These are phyloP conservation scores for Apaloderma vittatum DNA, from an alignment of 2,113 vertebrate species.

Conservation along the genomic window DNA sequence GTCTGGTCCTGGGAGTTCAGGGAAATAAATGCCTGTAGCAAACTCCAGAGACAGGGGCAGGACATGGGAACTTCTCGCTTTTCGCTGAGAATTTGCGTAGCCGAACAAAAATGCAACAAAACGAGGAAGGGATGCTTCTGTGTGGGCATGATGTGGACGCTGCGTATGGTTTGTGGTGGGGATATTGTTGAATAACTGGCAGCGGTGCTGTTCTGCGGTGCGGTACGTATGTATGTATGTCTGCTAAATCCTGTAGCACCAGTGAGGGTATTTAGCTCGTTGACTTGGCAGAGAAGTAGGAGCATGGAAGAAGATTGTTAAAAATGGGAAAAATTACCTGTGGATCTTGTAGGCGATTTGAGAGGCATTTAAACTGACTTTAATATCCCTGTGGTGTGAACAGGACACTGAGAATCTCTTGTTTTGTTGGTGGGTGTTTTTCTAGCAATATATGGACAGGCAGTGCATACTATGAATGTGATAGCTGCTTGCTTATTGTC, in stretches of 20 bases:
- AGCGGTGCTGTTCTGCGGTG: accelerated
- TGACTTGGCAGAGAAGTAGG: background rate
- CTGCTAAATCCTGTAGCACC: background rate
- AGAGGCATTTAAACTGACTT: background rate
- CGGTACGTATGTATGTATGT: accelerated
- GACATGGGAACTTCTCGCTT: background rate
- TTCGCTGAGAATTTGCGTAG: background rate
- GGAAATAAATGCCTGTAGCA: background rate
- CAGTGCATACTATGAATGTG: background rate
- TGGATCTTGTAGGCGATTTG: background rate
- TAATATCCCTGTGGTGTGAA: background rate
- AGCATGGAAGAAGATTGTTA: background rate
- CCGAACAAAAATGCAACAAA: background rate
- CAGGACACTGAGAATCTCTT: background rate
- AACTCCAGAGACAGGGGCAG: background rate
- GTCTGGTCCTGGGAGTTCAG: background rate
- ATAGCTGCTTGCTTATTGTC: background rate
- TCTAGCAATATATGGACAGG: background rate
- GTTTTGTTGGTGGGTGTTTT: background rate
- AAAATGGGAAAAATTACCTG: background rate
- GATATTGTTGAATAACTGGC: background rate
- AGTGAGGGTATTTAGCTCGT: background rate
- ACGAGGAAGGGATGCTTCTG: background rate
- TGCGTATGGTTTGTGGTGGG: background rate
- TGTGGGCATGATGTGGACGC: background rate